Evolutionary conservation across 1,140 invertebrate genomes (phyloP).

Genomic region (Musca domestica): DNA sequence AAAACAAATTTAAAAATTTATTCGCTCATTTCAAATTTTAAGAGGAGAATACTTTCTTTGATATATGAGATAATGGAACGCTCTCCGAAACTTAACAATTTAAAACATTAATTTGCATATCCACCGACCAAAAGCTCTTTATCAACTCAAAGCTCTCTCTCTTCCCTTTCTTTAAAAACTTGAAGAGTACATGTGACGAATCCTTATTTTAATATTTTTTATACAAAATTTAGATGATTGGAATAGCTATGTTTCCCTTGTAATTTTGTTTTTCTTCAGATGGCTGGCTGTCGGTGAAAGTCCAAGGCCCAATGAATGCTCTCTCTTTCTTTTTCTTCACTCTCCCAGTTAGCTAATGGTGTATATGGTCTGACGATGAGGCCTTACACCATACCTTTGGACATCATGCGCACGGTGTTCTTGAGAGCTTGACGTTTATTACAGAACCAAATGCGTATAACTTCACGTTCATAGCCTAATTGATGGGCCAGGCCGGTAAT

Average conservation of each 20-base stretch:
- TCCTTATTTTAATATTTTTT: not conserved
- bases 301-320: not conserved
- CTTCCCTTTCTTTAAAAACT: no score
- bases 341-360: not conserved
- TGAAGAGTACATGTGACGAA: no score
- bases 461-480: slow-evolving; percentile 94
- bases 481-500: slow-evolving; percentile 94
- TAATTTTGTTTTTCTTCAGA: not conserved
- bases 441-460: slow-evolving; percentile 99
- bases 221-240: not conserved
- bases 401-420: slow-evolving; percentile 91
- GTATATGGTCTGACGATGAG: not conserved
- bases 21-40: no score
- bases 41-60: no score
- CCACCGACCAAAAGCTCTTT: no score
- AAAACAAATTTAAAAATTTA: no score
- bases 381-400: slow-evolving; percentile 66
- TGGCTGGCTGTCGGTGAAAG: not conserved
- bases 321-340: not conserved
- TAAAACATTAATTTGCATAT: no score
- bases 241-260: not conserved
- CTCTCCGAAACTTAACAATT: no score
- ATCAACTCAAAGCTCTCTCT: not conserved
- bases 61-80: no score
- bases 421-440: slow-evolving; percentile 97